phyloP scores from a whole-genome alignment of 2,888 invertebrate species.

The Erannis defoliaria region DNA sequence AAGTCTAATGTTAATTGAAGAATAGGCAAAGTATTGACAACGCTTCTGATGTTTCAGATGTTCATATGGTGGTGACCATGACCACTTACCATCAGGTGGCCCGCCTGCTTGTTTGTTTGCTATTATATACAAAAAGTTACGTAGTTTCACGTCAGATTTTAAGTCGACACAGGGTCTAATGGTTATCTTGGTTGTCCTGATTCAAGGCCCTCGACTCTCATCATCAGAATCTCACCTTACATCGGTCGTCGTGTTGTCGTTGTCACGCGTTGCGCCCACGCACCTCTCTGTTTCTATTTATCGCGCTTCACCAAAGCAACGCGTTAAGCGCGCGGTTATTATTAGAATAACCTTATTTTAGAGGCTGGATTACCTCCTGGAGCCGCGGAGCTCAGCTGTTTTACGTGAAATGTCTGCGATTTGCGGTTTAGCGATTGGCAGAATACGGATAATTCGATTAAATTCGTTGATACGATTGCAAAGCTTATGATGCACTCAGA shows the following conservation, averaged over 20 bases:
- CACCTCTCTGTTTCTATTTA: constrained; percentile 63
- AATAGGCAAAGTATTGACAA: too few relatives aligned
- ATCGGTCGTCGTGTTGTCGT: constrained; percentile 22
- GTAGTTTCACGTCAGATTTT: background rate
- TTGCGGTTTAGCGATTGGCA: background rate
- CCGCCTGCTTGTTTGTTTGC: too few relatives aligned
- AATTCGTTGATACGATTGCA: background rate
- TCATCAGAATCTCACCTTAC: constrained; percentile 1
- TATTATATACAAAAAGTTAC: too few relatives aligned
- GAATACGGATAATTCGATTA: background rate
- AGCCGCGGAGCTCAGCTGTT: constrained; percentile 40
- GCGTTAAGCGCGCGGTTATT: constrained; percentile 64
- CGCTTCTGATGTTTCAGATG: too few relatives aligned
- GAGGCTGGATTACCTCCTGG: constrained; percentile 52
- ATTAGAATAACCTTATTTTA: constrained; percentile 71
- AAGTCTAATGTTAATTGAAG: too few relatives aligned
- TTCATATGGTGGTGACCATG: too few relatives aligned
- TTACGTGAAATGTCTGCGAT: constrained; percentile 20
- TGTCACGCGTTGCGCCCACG: constrained; percentile 50
- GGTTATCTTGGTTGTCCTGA: background rate
- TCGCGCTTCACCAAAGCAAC: constrained; percentile 67
- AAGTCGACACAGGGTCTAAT: background rate
- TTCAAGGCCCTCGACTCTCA: background rate
- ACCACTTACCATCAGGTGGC: too few relatives aligned
- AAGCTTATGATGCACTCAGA: background rate